phyloP scores from a whole-genome alignment of 1,140 invertebrate species.

The Anthonomus grandis region DNA sequence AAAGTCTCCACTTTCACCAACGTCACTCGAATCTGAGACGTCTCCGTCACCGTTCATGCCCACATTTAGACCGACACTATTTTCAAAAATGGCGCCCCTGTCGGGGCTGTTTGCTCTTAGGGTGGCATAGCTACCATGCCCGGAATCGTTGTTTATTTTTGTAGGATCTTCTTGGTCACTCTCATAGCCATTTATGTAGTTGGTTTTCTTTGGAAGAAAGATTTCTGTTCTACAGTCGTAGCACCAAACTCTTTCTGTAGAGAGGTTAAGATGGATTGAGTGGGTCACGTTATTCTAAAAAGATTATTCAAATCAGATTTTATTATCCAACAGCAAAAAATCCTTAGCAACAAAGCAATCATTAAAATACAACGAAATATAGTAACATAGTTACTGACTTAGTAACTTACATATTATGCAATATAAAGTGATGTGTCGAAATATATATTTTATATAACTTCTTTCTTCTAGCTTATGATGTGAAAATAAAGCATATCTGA shows the following conservation, averaged over 20 bases:
- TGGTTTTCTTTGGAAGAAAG: constrained; percentile 48
- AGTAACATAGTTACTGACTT: too few species aligned
- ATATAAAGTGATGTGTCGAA: too few species aligned
- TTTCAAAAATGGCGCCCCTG: constrained; percentile 33
- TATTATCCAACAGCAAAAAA: too few species aligned
- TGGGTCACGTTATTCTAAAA: constrained; percentile 64
- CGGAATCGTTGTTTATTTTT: constrained; percentile 39
- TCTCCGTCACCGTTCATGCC: constrained; percentile 41
- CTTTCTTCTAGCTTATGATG: too few species aligned
- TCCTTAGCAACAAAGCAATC: too few species aligned
- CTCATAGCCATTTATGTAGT: constrained; percentile 35
- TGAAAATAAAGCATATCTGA: too few species aligned
- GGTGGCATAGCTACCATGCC: constrained; percentile 40
- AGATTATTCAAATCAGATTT: too few species aligned
- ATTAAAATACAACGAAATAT: too few species aligned
- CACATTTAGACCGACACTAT: constrained; percentile 39
- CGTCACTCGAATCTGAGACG: constrained; percentile 42
- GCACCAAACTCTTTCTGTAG: constrained; percentile 81
- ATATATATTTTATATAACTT: too few species aligned
- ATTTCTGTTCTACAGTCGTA: constrained; percentile 76
- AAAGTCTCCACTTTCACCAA: constrained; percentile 41
- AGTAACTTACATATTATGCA: too few species aligned
- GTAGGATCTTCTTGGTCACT: constrained; percentile 46
- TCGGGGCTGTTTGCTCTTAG: constrained; percentile 36
- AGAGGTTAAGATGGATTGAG: constrained; percentile 78